These are phyloP conservation scores for Notoglanidium macrostoma DNA, from an alignment of 2,797 vertebrate species.

Conservation along the genomic window DNA sequence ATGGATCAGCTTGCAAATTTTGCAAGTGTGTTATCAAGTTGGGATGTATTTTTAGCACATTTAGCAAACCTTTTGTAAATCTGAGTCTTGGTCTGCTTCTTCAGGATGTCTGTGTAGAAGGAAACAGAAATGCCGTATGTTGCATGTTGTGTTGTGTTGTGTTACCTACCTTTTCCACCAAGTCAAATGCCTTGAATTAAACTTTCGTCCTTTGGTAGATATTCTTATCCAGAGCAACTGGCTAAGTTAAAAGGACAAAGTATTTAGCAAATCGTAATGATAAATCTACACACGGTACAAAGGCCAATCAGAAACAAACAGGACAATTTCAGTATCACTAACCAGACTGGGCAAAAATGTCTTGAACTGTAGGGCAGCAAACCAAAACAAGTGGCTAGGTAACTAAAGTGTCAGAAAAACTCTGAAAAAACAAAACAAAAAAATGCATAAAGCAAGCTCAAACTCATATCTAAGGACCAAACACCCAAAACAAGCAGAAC, in stretches of 20 bases:
- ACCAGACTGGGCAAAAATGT: neutral
- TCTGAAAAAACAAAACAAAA: neutral
- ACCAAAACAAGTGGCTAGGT: neutral
- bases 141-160: neutral
- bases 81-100: neutral
- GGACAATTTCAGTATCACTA: neutral
- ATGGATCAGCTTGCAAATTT: neutral
- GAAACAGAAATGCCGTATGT: neutral
- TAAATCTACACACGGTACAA: neutral
- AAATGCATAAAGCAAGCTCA: neutral
- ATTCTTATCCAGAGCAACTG: neutral
- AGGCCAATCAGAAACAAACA: neutral
- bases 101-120: neutral
- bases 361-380: neutral
- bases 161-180: neutral
- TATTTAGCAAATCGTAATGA: neutral
- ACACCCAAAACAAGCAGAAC: neutral
- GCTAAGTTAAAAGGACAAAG: neutral
- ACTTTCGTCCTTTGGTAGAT: neutral
- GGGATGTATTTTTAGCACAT: neutral
- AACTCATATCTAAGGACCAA: neutral
- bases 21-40: neutral
- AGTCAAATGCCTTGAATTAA: neutral
- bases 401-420: neutral
- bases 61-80: neutral